Evolutionary conservation across 2,113 vertebrate genomes (phyloP).

Genomic region (Gymnorhina tibicen): DNA sequence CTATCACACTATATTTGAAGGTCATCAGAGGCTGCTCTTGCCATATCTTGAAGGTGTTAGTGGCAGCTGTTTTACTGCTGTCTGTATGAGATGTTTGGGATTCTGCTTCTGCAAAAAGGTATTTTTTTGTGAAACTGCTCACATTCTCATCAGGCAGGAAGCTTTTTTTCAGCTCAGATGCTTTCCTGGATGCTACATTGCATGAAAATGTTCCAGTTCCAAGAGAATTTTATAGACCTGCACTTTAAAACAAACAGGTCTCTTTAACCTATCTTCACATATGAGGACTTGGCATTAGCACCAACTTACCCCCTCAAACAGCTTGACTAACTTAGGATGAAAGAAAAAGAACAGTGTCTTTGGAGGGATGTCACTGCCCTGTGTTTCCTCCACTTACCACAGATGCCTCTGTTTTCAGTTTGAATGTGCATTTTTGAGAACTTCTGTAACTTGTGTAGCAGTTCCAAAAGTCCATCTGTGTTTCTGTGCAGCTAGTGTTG

Average conservation of each 20-base stretch:
- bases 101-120: background rate
- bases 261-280: background rate
- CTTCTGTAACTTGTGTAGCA: background rate
- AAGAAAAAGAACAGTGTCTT: background rate
- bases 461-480: background rate
- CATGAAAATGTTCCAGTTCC: background rate
- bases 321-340: background rate
- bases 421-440: background rate
- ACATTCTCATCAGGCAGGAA: background rate
- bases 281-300: fast-evolving
- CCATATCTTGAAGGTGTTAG: background rate
- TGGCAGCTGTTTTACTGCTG: background rate
- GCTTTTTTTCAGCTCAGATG: background rate
- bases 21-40: background rate
- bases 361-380: background rate
- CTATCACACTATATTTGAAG: background rate
- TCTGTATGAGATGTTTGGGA: background rate
- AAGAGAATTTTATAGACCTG: background rate
- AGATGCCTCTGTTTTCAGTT: background rate
- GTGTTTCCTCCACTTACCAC: background rate
- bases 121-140: background rate
- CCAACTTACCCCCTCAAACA: background rate
- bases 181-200: background rate
- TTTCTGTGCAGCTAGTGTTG: background rate
- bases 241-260: background rate